phyloP scores from a whole-genome alignment of 2,888 invertebrate genomes.

The Melinaea menophilus region DNA sequence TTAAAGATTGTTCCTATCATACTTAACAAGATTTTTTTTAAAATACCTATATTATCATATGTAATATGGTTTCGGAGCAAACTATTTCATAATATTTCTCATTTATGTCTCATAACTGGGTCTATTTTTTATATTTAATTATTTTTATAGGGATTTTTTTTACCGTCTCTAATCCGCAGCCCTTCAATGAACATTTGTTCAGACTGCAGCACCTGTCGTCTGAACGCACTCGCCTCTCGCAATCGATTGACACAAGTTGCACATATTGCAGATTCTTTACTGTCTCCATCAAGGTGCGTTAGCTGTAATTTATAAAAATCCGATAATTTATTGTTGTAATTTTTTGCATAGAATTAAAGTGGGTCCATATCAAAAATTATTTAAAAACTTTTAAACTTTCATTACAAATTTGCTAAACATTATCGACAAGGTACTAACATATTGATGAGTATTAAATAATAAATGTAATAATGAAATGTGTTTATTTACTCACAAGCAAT shows the following conservation, averaged over 20 bases:
- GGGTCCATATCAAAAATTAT: neutral
- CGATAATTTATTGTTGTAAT: neutral
- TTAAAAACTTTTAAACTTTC: too few relatives aligned
- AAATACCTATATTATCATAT: too few relatives aligned
- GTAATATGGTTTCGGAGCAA: too few relatives aligned
- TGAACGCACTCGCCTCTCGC: constrained; percentile 49
- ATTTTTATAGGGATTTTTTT: neutral
- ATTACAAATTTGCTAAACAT: too few relatives aligned
- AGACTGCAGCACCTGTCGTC: constrained; percentile 54
- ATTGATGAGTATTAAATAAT: neutral
- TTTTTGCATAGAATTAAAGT: neutral
- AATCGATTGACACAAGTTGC: constrained; percentile 44
- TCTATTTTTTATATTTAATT: too few relatives aligned
- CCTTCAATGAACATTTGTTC: constrained; percentile 56
- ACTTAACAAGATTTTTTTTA: too few relatives aligned
- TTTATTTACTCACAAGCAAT: constrained; percentile 52
- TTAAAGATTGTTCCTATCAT: too few relatives aligned
- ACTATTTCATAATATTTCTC: too few relatives aligned
- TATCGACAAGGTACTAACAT: too few relatives aligned
- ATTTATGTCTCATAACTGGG: too few relatives aligned
- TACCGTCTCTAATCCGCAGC: constrained; percentile 49
- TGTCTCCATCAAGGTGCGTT: constrained; percentile 44
- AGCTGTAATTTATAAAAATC: constrained; percentile 31
- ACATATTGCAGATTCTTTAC: constrained; percentile 52
- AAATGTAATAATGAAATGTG: neutral